Percentiles rank a stretch among this genome's conserved stretches.
These are phyloP conservation scores for Notocelia uddmanniana DNA, from an alignment of 2,888 invertebrate species.

Conservation along the genomic window DNA sequence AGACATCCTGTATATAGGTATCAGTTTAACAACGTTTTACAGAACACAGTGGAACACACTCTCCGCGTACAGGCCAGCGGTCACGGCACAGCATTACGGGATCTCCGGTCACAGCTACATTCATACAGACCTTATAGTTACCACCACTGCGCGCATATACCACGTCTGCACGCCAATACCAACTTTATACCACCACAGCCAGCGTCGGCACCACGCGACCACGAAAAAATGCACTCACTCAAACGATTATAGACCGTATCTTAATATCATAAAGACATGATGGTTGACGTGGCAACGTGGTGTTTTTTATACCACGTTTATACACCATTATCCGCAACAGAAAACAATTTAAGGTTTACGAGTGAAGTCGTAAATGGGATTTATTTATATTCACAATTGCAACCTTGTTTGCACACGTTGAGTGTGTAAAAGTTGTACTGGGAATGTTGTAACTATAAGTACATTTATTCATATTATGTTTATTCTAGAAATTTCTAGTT, in stretches of 20 bases:
- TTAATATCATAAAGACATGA: background rate
- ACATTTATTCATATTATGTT: conserved; percentile 24
- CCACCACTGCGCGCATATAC: conserved; percentile 16
- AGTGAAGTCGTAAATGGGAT: conserved; percentile 76
- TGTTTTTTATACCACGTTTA: conserved; percentile 35
- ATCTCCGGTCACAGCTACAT: conserved; percentile 53
- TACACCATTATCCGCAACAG: conserved; percentile 56
- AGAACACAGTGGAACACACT: conserved; percentile 21
- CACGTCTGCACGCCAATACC: conserved; percentile 62
- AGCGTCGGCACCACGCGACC: background rate
- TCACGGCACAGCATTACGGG: conserved; percentile 66
- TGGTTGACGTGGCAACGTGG: background rate
- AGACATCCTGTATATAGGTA: background rate
- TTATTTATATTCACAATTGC: conserved; percentile 73
- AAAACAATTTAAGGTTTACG: conserved; percentile 81
- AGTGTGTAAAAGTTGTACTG: conserved; percentile 48
- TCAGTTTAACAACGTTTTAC: background rate
- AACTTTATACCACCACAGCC: conserved; percentile 18
- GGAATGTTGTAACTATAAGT: conserved; percentile 17
- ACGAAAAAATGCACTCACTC: background rate
- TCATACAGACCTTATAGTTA: conserved; percentile 39
- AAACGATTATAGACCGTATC: conserved; percentile 3
- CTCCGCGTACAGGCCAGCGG: conserved; percentile 39
- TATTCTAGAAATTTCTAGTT: background rate
- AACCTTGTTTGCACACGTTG: conserved; percentile 68